Evolutionary conservation across 1,140 invertebrate genomes (phyloP).

Genomic region (Popillia japonica): DNA sequence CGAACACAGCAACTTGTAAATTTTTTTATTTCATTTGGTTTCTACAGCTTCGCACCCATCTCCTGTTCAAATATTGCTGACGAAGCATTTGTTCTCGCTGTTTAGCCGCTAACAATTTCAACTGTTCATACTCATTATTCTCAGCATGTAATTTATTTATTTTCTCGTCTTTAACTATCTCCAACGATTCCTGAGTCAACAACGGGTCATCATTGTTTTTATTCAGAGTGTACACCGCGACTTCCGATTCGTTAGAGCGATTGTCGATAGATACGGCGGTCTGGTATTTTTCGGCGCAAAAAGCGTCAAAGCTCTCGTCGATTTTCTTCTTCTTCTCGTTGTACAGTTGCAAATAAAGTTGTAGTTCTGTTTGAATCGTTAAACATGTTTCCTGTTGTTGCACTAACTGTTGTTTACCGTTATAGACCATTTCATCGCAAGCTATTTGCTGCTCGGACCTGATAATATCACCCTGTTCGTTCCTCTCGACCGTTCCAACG

Average conservation of each 20-base stretch:
- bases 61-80: not conserved
- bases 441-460: conserved; percentile 39
- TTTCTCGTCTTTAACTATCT: not conserved
- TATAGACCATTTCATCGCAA: conserved; percentile 43
- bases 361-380: conserved; percentile 49
- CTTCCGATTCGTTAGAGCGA: not conserved
- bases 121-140: not conserved
- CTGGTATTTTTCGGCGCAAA: conserved; percentile 48
- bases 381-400: conserved; percentile 52
- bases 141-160: not conserved
- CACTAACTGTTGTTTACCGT: conserved; percentile 38
- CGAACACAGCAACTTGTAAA: no score
- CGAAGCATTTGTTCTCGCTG: not conserved
- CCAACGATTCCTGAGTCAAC: not conserved
- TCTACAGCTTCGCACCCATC: conserved; percentile 32
- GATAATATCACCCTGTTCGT: conserved; percentile 40
- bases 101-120: not conserved
- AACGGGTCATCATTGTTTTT: not conserved
- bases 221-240: not conserved
- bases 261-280: conserved; percentile 34
- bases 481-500: conserved; percentile 35
- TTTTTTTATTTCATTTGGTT: not conserved
- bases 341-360: conserved; percentile 44
- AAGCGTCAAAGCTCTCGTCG: conserved; percentile 48
- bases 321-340: conserved; percentile 44